Base-by-base conservation (phyloP, 2,888 invertebrate species). In the Acanthosoma haemorrhoidale region DNA sequence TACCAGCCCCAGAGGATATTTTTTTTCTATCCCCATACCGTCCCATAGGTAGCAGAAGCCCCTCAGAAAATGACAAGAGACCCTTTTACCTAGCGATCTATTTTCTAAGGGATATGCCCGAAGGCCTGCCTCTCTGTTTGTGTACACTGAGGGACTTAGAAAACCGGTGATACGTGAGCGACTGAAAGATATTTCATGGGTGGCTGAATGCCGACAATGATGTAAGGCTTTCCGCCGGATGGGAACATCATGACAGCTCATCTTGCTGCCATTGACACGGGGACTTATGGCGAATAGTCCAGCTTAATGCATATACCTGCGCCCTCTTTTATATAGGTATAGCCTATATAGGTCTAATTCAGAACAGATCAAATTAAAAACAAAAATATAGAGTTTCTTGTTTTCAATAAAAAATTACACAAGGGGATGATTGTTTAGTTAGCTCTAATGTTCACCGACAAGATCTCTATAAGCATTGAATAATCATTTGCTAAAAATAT, bases 121-220 rank as follows among this genome's bases (percentile, higher is more conserved):
- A 6, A 18, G 15, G 64, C 64, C 36, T 15, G 29, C n/a, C 21
- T 58, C 21, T 64, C 18, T 64, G 38, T 64, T 39, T 29, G 51
- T 51, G 36, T 34, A 34, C n/a, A 36, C 16, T 39, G 41, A 64
- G 36, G 64, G 41, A 39, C 21, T 43, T 4, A 41, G 41, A 64
- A 64, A 39, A 21, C 18, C 64, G 31, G 64, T 64, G 64, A 64
- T 64, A 64, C 64, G 64, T 64, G 64, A 64, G 64, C 39, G 41
- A 64, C 38, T 31, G 43, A 41, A 60, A 60, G 43, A 64, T 43
- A 43, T 64, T 38, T 64, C 31, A 21, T 36, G 61, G 38, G 1
- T 6, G 18, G 6, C 34, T 61, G 36, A 36, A 2, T 13, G 3
- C 2, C 18, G 34, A 61, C 36, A 61, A 61, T 36, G n/a, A 11